These are phyloP conservation scores for Phengaris arion DNA, from an alignment of 2,888 invertebrate species.

Conservation along the genomic window DNA sequence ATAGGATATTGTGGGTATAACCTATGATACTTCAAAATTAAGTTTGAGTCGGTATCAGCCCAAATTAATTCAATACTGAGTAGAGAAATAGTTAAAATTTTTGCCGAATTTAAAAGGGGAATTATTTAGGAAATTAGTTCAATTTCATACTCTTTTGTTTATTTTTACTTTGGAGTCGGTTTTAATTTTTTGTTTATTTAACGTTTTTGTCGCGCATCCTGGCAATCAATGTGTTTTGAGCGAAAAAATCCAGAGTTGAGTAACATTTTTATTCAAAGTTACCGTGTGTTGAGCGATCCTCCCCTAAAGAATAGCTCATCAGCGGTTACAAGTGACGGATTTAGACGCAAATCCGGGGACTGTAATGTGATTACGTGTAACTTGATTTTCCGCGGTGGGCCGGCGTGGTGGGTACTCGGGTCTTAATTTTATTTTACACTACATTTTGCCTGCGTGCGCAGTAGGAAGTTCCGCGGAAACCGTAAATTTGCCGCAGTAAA, in stretches of 20 bases:
- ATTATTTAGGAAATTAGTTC: no score
- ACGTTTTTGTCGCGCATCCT: not conserved
- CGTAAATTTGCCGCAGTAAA: no score
- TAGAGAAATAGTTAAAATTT: no score
- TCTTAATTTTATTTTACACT: constrained; percentile 13
- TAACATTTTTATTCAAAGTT: constrained; percentile 9
- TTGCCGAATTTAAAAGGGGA: no score
- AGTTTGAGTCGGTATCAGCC: no score
- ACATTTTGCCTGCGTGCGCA: no score
- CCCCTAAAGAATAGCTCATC: constrained; percentile 67
- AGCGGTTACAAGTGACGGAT: constrained; percentile 54
- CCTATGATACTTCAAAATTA: no score
- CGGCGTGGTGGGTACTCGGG: not conserved
- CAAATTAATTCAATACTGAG: no score
- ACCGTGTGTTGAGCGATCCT: constrained; percentile 36
- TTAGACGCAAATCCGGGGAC: constrained; percentile 48
- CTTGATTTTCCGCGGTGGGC: constrained; percentile 49
- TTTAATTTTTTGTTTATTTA: not conserved
- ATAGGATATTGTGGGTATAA: no score
- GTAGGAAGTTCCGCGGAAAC: no score
- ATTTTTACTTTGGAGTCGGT: no score
- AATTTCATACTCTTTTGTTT: no score
- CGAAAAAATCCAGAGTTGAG: not conserved
- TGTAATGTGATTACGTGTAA: constrained; percentile 61
- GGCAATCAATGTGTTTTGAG: not conserved